Conservation (phyloP, 2,888 invertebrate genomes). For the Lasioglossum morio region DNA sequence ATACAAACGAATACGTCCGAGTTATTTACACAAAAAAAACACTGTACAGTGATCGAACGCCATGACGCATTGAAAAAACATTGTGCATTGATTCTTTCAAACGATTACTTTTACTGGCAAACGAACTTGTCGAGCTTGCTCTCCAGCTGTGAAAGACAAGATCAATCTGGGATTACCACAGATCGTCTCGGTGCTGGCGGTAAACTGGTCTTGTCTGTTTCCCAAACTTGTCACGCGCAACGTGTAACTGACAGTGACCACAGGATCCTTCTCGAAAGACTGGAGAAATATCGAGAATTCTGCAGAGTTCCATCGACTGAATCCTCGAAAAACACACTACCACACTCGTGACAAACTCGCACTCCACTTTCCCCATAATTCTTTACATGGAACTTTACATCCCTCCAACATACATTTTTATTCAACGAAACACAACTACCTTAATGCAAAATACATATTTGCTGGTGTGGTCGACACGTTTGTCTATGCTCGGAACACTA, state of each 20-base stretch:
- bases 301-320: not conserved
- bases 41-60: not conserved
- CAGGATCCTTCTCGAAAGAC: not conserved
- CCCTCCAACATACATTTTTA: too few relatives aligned
- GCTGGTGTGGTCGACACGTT: too few relatives aligned
- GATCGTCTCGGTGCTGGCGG: not conserved
- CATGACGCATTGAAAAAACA: not conserved
- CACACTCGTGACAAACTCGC: too few relatives aligned
- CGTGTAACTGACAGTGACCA: not conserved
- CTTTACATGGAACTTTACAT: too few relatives aligned
- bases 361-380: too few relatives aligned
- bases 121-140: not conserved
- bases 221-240: slow-evolving; percentile 1
- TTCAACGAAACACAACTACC: too few relatives aligned
- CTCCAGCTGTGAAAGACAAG: not conserved
- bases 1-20: not conserved
- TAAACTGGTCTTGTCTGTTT: not conserved
- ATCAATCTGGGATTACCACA: not conserved
- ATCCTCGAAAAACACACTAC: not conserved
- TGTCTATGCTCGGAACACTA: too few relatives aligned
- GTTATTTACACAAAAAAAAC: not conserved
- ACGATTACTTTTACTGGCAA: not conserved
- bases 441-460: too few relatives aligned
- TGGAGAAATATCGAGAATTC: not conserved
- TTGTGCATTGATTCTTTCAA: not conserved